Base-by-base conservation (phyloP, 2,113 vertebrate species). In the Coreoperca whiteheadi region DNA sequence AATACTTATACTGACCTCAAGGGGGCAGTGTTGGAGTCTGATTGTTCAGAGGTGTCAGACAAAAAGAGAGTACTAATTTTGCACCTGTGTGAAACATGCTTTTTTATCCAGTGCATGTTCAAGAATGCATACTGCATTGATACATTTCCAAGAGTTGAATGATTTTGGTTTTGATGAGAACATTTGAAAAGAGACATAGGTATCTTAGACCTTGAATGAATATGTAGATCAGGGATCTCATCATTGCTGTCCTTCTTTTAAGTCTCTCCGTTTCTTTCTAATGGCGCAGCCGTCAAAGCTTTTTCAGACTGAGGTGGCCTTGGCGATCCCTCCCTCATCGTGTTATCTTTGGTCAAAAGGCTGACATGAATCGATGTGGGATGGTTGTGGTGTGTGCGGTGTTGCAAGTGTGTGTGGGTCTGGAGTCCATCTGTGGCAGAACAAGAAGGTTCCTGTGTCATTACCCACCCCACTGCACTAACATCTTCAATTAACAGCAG, bases 401-500 rank as follows among this genome's bases (percentile, higher is more conserved):
- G 67, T 8, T 23, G 56, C 30, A n/a, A n/a, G 34, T 39, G 51
- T 72, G 32, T 69, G 65, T 25, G 51, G 32, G 60, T 89, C 89
- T 79, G 4, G 50, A 72, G 88, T 92, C 85, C 91, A 93, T 94
- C 93, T 93, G 91, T 75, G 74, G 75, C 80, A 89, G 81, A 92
- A 89, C 88, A 93, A 92, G 90, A 85, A 87, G 86, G 89, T 91
- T 94, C 88, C 87, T 85, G 86, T 94, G 92, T 93, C 91, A 94
- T 95, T 94, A 88, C 87, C 93, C 93, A 94, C 94, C 93, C 88
- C 77, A 72, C 68, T 93, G 94, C 91, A 83, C 94, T 93, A 94
- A 95, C 95, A 94, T 95, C 93, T 91, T 86, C 90, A 94, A 95
- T 95, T 94, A 95, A 91, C 92, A 90, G 90, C 87, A 89, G 85